phyloP scores from a whole-genome alignment of 2,113 vertebrate genomes.

The Chaetodon trifascialis region DNA sequence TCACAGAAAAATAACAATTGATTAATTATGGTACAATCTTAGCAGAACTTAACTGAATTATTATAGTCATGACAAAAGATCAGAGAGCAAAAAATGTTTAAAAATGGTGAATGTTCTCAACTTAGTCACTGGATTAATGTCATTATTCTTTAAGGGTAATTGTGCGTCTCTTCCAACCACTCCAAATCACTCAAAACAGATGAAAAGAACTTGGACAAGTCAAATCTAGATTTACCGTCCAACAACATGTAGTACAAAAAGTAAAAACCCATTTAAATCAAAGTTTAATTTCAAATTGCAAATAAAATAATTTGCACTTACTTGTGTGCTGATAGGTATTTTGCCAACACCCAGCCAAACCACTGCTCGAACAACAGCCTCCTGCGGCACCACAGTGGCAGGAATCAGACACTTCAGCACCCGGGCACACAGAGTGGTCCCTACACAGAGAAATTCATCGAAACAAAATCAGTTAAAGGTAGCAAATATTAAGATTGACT shows the following conservation, averaged over 20 bases:
- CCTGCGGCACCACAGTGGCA: conserved; percentile 86
- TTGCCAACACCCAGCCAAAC: conserved; percentile 89
- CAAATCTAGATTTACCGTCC: neutral
- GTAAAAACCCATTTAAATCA: neutral
- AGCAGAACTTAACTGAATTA: neutral
- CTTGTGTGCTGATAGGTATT: conserved; percentile 87
- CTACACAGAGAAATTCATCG: conserved; percentile 66
- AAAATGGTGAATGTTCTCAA: neutral
- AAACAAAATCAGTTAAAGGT: neutral
- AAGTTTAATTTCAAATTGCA: neutral
- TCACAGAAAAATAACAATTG: neutral
- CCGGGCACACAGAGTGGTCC: conserved; percentile 81
- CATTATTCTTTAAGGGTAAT: neutral
- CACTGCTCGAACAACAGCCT: conserved; percentile 87
- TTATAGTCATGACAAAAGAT: neutral
- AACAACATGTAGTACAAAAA: neutral
- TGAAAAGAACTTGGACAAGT: neutral
- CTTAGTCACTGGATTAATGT: neutral
- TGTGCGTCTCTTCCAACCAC: neutral
- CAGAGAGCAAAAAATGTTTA: neutral
- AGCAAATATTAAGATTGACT: neutral
- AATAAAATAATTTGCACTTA: conserved; percentile 67
- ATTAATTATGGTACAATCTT: neutral
- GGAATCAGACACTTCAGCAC: conserved; percentile 92
- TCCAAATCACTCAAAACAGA: neutral